Evolutionary conservation across 2,797 vertebrate genomes (phyloP).

Genomic region (Typhlichthys eigenmanni): DNA sequence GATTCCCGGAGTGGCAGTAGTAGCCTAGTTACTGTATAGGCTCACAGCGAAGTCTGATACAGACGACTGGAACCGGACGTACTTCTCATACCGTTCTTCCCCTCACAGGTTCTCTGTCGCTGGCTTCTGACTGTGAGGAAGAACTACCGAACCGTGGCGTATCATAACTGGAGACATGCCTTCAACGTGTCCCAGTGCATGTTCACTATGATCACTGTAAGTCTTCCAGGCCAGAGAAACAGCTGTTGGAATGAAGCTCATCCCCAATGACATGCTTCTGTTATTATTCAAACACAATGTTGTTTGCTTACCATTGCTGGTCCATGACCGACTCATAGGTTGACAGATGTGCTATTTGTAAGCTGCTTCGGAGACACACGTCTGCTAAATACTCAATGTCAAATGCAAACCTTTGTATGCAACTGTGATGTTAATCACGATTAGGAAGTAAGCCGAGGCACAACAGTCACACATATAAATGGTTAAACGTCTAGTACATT

Average conservation of each 20-base stretch:
- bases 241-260: not conserved
- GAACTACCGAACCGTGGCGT: conserved; percentile 82
- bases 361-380: no score
- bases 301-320: no score
- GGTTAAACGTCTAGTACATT: no score
- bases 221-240: conserved; percentile 25
- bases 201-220: conserved; percentile 81
- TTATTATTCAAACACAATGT: no score
- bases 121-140: conserved; percentile 84
- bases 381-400: no score
- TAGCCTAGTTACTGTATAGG: not conserved
- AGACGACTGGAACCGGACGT: not conserved
- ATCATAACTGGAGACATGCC: conserved; percentile 84
- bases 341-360: no score
- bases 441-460: not conserved
- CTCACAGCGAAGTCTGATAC: not conserved
- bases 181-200: conserved; percentile 85
- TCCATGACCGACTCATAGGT: no score
- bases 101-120: conserved; percentile 76
- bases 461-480: no score
- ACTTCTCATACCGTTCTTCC: not conserved
- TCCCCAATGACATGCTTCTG: not conserved
- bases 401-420: not conserved
- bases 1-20: conserved; percentile 15
- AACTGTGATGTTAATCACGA: not conserved